Base-by-base conservation (phyloP, 2,888 invertebrate genomes). In the Lithophane semibrunnea region DNA sequence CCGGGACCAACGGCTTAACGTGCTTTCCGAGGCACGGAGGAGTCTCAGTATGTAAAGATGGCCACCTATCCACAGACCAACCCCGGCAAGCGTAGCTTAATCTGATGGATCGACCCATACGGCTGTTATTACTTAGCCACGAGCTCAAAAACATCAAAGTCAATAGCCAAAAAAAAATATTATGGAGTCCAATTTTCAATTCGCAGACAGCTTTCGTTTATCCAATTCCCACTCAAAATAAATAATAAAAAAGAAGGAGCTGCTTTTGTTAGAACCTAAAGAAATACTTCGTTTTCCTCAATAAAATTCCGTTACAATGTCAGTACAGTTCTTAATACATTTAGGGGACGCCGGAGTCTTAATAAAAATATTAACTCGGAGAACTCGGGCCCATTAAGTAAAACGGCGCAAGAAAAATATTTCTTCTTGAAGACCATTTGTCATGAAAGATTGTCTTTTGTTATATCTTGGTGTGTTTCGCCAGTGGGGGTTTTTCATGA, bases 251-350 rank as follows among this genome's bases (percentile, higher is more conserved):
- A 24, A 3, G 7, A 29, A 42, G 13, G 8, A 10, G 2, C 10
- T 37, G 60, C 58, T 47, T 76, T 77, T 52, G 5, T 60, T 10
- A 10, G 42, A 16, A 47, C 16, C 24, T 2, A 21, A 67, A 58
- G 12, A 68, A 80, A 63, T 56, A 58, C 37, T 68, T 60, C 58
- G 52, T 77, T 80, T 72, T 77, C 77, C 82, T 69, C 72, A 82
- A 82, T 71, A 78, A 60, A 72, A 65, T 56, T 12, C 13, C 42
- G 44, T 71, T 54, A 73, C 49, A 47, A 76, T 16, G 37, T 10
- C 44, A 61, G 47, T 66, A 37, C 29, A 60, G 24, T 54, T 49
- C 73, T 29, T 73, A 78, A 77, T 69, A 81, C 65, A 61, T 73
- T 73, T 72, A 77, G 60, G 58, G 1, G 29, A 63, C n/a, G 70